phyloP scores from a whole-genome alignment of 1,140 invertebrate species.

The Diorhabda carinulata region DNA sequence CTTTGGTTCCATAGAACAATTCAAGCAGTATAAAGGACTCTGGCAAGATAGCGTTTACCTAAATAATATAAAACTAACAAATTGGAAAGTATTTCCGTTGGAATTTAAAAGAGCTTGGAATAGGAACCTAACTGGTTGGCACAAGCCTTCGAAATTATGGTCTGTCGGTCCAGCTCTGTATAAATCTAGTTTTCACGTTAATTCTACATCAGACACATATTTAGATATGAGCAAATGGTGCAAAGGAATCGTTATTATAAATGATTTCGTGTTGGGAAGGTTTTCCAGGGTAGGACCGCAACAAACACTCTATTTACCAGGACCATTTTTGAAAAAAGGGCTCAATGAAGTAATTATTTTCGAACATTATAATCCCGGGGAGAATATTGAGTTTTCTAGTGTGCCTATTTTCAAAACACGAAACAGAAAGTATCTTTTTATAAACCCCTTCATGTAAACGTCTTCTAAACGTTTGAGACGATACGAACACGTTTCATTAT shows the following conservation, averaged over 20 bases:
- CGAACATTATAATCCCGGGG: conserved; percentile 38
- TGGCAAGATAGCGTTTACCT: conserved; percentile 49
- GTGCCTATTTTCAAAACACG: conserved; percentile 8
- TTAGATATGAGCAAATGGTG: conserved; percentile 50
- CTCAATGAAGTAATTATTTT: conserved; percentile 49
- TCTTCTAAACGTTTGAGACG: too few species aligned
- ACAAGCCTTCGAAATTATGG: conserved; percentile 38
- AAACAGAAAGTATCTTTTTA: background rate
- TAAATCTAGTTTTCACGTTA: conserved; percentile 32
- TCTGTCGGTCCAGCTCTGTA: conserved; percentile 40
- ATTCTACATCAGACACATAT: conserved; percentile 33
- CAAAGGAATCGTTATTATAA: conserved; percentile 61
- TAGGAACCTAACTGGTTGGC: conserved; percentile 42
- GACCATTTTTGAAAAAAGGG: conserved; percentile 51
- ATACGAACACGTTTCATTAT: too few species aligned
- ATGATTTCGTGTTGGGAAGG: conserved; percentile 61
- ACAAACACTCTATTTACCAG: conserved; percentile 57
- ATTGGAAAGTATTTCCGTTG: conserved; percentile 53
- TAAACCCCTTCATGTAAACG: too few species aligned
- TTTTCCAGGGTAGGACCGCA: conserved; percentile 56
- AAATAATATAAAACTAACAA: conserved; percentile 43
- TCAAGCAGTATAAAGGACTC: conserved; percentile 53
- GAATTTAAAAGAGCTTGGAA: conserved; percentile 52
- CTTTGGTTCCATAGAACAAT: conserved; percentile 50
- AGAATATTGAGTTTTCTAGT: conserved; percentile 3